Evolutionary conservation across 2,797 vertebrate genomes (phyloP).

Genomic region (Tragelaphus oryx): DNA sequence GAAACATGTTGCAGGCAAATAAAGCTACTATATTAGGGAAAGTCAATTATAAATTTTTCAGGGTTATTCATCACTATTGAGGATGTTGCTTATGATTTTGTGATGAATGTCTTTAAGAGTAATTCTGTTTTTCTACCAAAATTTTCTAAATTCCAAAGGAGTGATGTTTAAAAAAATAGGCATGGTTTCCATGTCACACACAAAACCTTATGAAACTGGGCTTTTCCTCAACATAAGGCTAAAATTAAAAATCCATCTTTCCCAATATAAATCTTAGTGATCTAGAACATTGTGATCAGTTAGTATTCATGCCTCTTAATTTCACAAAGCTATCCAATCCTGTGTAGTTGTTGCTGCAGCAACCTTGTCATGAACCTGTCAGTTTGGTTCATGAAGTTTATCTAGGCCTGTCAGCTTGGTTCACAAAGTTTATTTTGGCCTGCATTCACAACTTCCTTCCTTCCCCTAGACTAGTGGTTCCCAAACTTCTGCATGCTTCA

Average conservation of each 20-base stretch:
- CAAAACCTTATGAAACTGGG: conserved; percentile 13
- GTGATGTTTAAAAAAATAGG: background rate
- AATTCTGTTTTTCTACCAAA: conserved; percentile 18
- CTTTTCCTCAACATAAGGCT: background rate
- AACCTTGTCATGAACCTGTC: conserved; percentile 14
- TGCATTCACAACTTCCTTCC: background rate
- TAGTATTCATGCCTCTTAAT: conserved; percentile 49
- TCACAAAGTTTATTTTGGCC: background rate
- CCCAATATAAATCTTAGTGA: conserved; percentile 33
- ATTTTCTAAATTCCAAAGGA: conserved; percentile 28
- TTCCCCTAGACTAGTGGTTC: background rate
- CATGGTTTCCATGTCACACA: background rate
- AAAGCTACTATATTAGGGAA: conserved; percentile 24
- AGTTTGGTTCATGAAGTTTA: background rate
- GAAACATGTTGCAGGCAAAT: conserved; percentile 6
- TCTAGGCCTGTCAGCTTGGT: background rate
- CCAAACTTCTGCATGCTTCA: background rate
- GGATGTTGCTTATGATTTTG: background rate
- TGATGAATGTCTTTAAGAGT: background rate
- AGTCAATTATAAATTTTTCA: conserved; percentile 10
- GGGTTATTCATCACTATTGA: background rate
- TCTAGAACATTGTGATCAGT: conserved; percentile 10
- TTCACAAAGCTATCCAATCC: conserved; percentile 30
- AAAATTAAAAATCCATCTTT: conserved; percentile 24
- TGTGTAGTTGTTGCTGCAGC: conserved; percentile 21